Conservation (phyloP, 2,113 vertebrate genomes). For the Ictalurus furcatus region DNA sequence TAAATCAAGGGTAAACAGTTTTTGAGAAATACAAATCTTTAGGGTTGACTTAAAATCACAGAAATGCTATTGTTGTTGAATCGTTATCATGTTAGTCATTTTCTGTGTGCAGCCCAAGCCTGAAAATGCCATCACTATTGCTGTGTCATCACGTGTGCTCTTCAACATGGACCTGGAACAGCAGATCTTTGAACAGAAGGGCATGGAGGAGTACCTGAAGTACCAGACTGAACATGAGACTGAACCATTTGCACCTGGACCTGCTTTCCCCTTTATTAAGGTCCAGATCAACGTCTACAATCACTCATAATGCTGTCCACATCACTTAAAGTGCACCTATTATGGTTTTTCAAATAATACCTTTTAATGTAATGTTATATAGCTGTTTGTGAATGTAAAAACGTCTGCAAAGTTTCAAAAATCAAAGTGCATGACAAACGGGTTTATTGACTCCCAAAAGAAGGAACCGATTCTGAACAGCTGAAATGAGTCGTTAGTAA, state of each 20-base stretch:
- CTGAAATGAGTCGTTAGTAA: no score
- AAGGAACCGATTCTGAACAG: no score
- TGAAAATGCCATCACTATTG: conserved; percentile 90
- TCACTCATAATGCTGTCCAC: neutral
- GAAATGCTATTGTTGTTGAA: neutral
- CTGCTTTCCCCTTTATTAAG: conserved; percentile 94
- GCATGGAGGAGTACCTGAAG: conserved; percentile 89
- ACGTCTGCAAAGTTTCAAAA: no score
- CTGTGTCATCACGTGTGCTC: conserved; percentile 86
- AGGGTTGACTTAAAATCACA: neutral
- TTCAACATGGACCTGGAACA: conserved; percentile 96
- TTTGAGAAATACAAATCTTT: neutral
- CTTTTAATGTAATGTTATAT: no score
- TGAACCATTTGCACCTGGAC: conserved; percentile 85
- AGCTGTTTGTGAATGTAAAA: no score
- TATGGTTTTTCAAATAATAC: no score
- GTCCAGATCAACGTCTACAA: conserved; percentile 62
- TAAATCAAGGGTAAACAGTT: neutral
- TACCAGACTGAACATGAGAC: conserved; percentile 90
- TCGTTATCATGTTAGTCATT: neutral
- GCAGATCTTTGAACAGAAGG: conserved; percentile 82
- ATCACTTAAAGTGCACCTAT: neutral
- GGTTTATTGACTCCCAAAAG: no score
- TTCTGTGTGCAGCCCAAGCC: conserved; percentile 81
- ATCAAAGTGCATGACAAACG: no score